phyloP scores from a whole-genome alignment of 2,797 vertebrate genomes.

The Danio jaintianensis region DNA sequence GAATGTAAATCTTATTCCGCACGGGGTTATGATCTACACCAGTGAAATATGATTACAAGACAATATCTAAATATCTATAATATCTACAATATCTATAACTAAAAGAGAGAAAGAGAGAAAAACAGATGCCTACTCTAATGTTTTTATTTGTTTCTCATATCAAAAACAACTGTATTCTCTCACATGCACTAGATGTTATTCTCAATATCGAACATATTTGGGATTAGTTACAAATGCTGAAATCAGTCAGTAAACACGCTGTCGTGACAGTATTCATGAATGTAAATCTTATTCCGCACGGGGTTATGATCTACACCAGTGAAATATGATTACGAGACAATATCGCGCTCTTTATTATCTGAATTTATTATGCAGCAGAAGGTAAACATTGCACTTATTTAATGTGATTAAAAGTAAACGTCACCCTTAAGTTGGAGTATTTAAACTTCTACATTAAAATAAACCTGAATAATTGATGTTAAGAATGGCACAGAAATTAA shows the following conservation, averaged over 20 bases:
- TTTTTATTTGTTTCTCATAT: constrained; percentile 29
- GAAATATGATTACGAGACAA: constrained; percentile 30
- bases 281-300: constrained; percentile 25
- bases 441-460: too few species aligned
- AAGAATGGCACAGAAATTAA: too few species aligned
- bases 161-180: background rate
- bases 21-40: background rate
- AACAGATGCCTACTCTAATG: constrained; percentile 2
- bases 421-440: too few species aligned
- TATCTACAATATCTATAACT: too few species aligned
- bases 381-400: constrained; percentile 6
- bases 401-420: constrained; percentile 2
- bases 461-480: too few species aligned
- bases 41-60: background rate
- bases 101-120: constrained; percentile 8
- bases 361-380: background rate
- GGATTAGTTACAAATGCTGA: background rate
- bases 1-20: constrained; percentile 32
- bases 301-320: constrained; percentile 2
- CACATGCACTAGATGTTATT: background rate
- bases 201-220: constrained; percentile 1
- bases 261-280: constrained; percentile 29
- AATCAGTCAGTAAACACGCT: background rate
- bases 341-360: constrained; percentile 32
- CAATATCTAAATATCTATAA: too few species aligned